Conservation (phyloP, 2,888 invertebrate genomes). For the Endomychus coccineus region DNA sequence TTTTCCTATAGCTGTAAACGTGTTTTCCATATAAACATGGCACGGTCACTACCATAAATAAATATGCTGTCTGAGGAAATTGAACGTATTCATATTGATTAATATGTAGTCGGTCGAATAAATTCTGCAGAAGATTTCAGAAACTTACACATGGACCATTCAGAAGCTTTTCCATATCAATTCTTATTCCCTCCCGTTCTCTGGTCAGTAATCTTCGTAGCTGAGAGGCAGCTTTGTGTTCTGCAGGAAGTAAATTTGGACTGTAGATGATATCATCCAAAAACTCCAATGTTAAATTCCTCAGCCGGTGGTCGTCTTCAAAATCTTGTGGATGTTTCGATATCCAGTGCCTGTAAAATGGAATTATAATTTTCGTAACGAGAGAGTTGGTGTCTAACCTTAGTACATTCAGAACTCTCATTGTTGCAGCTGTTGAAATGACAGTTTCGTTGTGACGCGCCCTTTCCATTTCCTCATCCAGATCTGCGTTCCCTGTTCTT, state of each 20-base stretch:
- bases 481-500: conserved; percentile 32
- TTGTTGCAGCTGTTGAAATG: conserved; percentile 88
- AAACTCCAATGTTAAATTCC: conserved; percentile 73
- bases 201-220: conserved; percentile 69
- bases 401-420: conserved; percentile 84
- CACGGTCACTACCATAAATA: too few relatives aligned
- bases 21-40: too few relatives aligned
- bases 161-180: conserved; percentile 64
- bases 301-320: conserved; percentile 66
- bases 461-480: conserved; percentile 44
- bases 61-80: too few relatives aligned
- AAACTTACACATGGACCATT: conserved; percentile 57
- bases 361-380: conserved; percentile 4
- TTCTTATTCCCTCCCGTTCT: conserved; percentile 54
- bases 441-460: conserved; percentile 62
- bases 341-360: conserved; percentile 68
- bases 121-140: too few relatives aligned
- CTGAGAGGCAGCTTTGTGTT: conserved; percentile 83
- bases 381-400: conserved; percentile 40
- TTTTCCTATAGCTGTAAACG: too few relatives aligned
- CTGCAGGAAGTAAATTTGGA: conserved; percentile 76
- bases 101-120: too few relatives aligned
- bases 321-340: conserved; percentile 87
- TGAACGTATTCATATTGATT: too few relatives aligned
- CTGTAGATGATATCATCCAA: conserved; percentile 80